A percentile compares a stretch with the other conserved stretches of the same genome.
Conservation (phyloP, 1,140 invertebrate species). For the Cyclina sinensis region DNA sequence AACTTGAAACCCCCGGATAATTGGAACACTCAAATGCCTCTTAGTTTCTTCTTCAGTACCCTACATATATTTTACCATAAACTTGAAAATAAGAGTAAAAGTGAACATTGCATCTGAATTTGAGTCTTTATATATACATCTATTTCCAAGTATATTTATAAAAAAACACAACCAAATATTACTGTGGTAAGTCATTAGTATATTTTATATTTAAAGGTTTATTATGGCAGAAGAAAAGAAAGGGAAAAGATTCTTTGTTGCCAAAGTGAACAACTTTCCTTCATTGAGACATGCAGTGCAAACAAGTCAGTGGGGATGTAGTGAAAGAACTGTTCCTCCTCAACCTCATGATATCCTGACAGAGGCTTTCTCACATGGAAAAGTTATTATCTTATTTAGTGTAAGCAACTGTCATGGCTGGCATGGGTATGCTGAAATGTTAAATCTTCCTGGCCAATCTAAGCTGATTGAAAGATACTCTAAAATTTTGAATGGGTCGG, state of each 20-base stretch:
- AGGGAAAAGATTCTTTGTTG: constrained; percentile 75
- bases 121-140: too few relatives aligned
- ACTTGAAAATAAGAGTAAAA: too few relatives aligned
- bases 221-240: background rate
- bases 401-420: constrained; percentile 82
- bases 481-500: background rate
- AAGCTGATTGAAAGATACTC: background rate
- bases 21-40: too few relatives aligned
- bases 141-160: too few relatives aligned
- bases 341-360: constrained; percentile 74
- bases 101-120: too few relatives aligned
- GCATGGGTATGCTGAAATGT: constrained; percentile 80
- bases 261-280: constrained; percentile 76
- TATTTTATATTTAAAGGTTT: background rate
- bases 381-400: constrained; percentile 80
- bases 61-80: too few relatives aligned
- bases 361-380: constrained; percentile 64
- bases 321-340: constrained; percentile 70
- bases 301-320: constrained; percentile 77
- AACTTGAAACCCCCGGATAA: too few relatives aligned
- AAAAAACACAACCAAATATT: too few relatives aligned
- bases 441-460: background rate
- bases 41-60: too few relatives aligned
- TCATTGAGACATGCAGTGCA: constrained; percentile 72
- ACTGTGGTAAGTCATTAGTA: background rate